These are phyloP conservation scores for Thumatha senex DNA, from an alignment of 2,888 invertebrate genomes.

Conservation along the genomic window DNA sequence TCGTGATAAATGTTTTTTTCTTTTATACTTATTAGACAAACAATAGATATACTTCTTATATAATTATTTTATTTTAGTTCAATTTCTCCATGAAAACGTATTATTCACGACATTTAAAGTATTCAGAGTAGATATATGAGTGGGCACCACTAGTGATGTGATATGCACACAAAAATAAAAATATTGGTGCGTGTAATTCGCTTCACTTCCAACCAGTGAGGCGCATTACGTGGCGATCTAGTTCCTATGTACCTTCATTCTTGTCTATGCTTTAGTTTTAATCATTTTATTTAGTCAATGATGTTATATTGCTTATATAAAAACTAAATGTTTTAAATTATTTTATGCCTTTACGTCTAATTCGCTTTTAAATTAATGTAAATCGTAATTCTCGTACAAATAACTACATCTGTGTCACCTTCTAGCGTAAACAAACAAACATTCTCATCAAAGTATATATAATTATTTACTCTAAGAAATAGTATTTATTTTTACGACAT, in stretches of 20 bases:
- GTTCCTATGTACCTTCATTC: slow-evolving; percentile 46
- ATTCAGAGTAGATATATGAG: neutral
- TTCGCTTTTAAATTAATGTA: slow-evolving; percentile 13
- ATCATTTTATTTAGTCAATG: neutral
- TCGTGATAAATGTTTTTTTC: slow-evolving; percentile 8
- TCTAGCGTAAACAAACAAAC: slow-evolving; percentile 58
- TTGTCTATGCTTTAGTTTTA: slow-evolving; percentile 4
- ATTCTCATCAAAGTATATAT: slow-evolving; percentile 35
- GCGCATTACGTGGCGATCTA: slow-evolving; percentile 50
- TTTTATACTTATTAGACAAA: neutral
- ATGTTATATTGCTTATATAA: neutral
- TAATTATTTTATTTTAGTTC: slow-evolving; percentile 8
- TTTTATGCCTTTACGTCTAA: slow-evolving; percentile 1
- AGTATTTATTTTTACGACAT: slow-evolving; percentile 55
- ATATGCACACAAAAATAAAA: slow-evolving; percentile 19
- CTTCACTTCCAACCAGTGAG: slow-evolving; percentile 58
- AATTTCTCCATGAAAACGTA: neutral
- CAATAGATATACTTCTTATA: neutral
- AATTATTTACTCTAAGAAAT: slow-evolving; percentile 38
- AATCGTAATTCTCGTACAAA: slow-evolving; percentile 56
- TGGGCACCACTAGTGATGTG: slow-evolving; percentile 25
- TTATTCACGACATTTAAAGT: slow-evolving; percentile 6
- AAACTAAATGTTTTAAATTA: neutral
- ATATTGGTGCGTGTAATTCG: slow-evolving; percentile 34
- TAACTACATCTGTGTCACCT: slow-evolving; percentile 64